phyloP scores from a whole-genome alignment of 2,888 invertebrate genomes.

The Myopa tessellatipennis region DNA sequence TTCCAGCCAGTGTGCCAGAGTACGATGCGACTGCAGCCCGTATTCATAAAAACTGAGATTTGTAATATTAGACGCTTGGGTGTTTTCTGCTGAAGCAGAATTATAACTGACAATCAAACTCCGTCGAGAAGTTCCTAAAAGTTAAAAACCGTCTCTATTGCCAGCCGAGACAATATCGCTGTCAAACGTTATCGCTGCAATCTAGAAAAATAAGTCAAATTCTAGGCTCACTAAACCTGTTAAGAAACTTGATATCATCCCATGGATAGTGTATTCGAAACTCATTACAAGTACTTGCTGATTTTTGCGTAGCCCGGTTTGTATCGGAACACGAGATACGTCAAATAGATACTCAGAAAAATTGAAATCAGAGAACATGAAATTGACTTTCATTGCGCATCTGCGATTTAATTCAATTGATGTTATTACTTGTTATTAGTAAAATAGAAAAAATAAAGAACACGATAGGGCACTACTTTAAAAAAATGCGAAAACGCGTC shows the following conservation, averaged over 20 bases:
- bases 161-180: constrained; percentile 40
- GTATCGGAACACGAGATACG: not conserved
- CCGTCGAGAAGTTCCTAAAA: constrained; percentile 35
- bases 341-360: constrained; percentile 52
- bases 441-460: not conserved
- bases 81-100: constrained; percentile 50
- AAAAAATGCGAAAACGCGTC: not conserved
- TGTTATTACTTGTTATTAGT: not conserved
- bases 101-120: constrained; percentile 1
- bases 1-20: constrained; percentile 21
- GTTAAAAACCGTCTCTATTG: constrained; percentile 36
- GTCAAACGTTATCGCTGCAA: constrained; percentile 58
- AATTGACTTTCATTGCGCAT: constrained; percentile 58
- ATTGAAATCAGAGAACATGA: constrained; percentile 41
- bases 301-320: no score
- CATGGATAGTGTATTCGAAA: not conserved
- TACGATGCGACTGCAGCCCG: not conserved
- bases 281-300: not conserved
- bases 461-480: no score
- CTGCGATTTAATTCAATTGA: constrained; percentile 48
- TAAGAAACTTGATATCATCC: constrained; percentile 48
- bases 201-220: constrained; percentile 59
- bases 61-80: constrained; percentile 66
- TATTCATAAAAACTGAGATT: constrained; percentile 57
- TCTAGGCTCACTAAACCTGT: constrained; percentile 62